Evolutionary conservation across 2,888 invertebrate species (phyloP), one percentile per base, ranked within the genome.

Genomic region (Salticus scenicus): DNA sequence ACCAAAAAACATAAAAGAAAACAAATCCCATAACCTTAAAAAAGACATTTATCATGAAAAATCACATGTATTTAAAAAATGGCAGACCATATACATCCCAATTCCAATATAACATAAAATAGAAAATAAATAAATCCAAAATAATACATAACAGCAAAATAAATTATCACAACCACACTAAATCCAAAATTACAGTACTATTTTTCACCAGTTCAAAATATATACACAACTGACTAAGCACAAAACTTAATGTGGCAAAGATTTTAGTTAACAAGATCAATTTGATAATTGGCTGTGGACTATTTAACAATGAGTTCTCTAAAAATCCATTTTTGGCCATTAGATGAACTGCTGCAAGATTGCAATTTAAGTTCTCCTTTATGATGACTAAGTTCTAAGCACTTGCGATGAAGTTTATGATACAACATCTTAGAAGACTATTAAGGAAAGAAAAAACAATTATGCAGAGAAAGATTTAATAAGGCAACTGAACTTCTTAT

Each of bases 251-350:
- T 7, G 10, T 7, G 37, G 37, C 4, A 37, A 37, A 37, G 4
- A 37, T 10, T 7, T 37, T 7, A 37, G 10, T 10, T 10, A 37
- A 7, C 37, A 4, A 37, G 10, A 37, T 4, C 10, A 10, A 37
- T 37, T 10, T 37, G 10, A 24, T 1, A 7, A 57, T 24, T 57
- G 24, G 4, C 17, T 20, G 4, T n/a, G 5, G n/a, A 57, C 37
- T 78, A 86, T 33, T 75, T 67, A 33, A 74, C 82, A 67, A 80
- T 67, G 42, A 87, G 70, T 64, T 87, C 87, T 69, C 69, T 82
- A 30, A 87, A 87, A 30, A 87, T 70, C 87, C 87, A 87, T 74
- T 87, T 87, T 28, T 87, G 87, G 12, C 87, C 87, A 82, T 80
- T 87, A 20, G 74, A 80, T n/a, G 78, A 33, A 63, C 72, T 64